Evolutionary conservation across 92 coral and sea anemone genomes (phyloP), one percentile per base, ranked within the genome.

Genomic region (Virgularia gustaviana): DNA sequence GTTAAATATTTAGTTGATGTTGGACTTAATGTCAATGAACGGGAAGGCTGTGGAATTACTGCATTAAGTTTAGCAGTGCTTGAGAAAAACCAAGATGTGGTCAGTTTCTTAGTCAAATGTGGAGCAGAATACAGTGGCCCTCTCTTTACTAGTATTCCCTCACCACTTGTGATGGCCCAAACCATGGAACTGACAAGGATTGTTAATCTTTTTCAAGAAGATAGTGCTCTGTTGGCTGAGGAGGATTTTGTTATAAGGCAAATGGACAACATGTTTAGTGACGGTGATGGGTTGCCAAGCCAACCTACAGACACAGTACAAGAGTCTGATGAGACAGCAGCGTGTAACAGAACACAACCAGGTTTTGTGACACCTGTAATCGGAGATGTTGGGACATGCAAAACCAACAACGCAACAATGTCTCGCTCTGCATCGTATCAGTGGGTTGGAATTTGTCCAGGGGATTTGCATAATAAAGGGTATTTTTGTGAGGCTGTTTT

Each of bases 11-110:
- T 78, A 38, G 68, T 44, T 16, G 70, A 70, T 57, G 57, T 70
- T 66, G 83, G 83, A 6, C 62, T 44, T 22, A 64, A 57, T 29
- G 70, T 59, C 0, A 78, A 78, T 32, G 16, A 8, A 16, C 33
- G 78, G 31, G 83, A 78, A 28, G 77, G 83, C 1, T 78, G 83
- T 70, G 78, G 78, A 36, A 43, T 71, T 1, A 78, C 83, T 13
- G 71, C 83, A 16, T 2, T 66, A 18, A 65, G 67, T 77, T 63
- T 66, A 36, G 82, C 82, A 25, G 82, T 66, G 9, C 36, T 55
- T 10, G 3, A 39, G 11, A 77, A 53, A 76, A 66, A 77, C 57
- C 65, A 10, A 9, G 64, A 1, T 37, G 13, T 77, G 38, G 54
- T 20, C 29, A 67, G 62, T 53, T 65, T 37, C n/a, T 47, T 66